phyloP scores from a whole-genome alignment of 2,113 vertebrate species.

The Mus spicilegus region DNA sequence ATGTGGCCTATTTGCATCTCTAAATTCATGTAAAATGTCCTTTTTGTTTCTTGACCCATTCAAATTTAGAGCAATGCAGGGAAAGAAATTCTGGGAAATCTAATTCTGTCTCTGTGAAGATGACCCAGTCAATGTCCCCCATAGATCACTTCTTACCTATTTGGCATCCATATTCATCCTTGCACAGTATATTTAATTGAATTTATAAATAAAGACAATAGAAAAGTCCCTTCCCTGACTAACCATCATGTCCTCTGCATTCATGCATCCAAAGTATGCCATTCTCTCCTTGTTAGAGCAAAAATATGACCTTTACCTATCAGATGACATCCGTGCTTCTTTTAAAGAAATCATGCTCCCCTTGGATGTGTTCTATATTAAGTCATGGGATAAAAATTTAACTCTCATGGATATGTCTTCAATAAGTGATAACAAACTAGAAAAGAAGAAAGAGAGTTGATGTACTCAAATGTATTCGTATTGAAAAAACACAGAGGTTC shows the following conservation, averaged over 20 bases:
- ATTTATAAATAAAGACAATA: slow-evolving; percentile 35
- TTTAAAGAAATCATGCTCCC: not conserved
- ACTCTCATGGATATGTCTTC: not conserved
- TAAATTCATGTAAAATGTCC: not conserved
- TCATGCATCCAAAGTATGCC: not conserved
- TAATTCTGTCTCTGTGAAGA: not conserved
- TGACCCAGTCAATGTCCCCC: not conserved
- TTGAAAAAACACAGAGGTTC: not conserved
- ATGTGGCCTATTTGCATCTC: not conserved
- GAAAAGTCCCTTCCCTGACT: not conserved
- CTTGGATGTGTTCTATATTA: not conserved
- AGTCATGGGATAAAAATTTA: not conserved
- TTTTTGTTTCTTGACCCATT: not conserved
- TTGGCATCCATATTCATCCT: not conserved
- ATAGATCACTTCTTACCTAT: not conserved
- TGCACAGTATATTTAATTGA: slow-evolving; percentile 36
- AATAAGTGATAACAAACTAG: not conserved
- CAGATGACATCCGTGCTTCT: not conserved
- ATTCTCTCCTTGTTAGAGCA: not conserved
- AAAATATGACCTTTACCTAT: not conserved
- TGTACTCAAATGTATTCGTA: not conserved
- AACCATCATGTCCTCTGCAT: not conserved
- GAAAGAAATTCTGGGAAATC: slow-evolving; percentile 33
- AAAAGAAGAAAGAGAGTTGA: not conserved
- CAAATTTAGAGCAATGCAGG: not conserved